These are phyloP conservation scores for Asteroscopus sphinx DNA, from an alignment of 2,888 invertebrate genomes.

Conservation along the genomic window DNA sequence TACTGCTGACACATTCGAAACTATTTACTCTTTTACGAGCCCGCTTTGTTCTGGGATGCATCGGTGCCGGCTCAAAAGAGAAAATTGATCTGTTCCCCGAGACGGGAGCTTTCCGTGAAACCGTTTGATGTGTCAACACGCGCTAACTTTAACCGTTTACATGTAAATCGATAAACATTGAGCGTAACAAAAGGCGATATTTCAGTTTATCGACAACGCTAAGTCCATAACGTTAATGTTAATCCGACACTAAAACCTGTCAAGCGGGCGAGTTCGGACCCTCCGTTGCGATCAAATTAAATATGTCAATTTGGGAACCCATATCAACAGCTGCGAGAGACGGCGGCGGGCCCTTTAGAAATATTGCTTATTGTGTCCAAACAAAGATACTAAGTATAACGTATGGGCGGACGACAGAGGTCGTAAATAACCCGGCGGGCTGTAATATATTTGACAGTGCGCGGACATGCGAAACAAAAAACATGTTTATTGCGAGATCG, in stretches of 20 bases:
- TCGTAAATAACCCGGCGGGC: conserved; percentile 89
- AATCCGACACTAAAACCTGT: conserved; percentile 89
- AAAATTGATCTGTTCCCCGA: conserved; percentile 80
- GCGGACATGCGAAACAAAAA: conserved; percentile 90
- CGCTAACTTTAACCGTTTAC: conserved; percentile 62
- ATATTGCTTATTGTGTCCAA: conserved; percentile 90
- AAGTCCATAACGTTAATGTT: conserved; percentile 80
- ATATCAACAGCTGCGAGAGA: conserved; percentile 89
- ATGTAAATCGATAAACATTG: conserved; percentile 69
- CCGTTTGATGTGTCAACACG: conserved; percentile 82
- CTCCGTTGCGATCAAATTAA: conserved; percentile 89
- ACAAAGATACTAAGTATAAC: conserved; percentile 90
- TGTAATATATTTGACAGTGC: conserved; percentile 90
- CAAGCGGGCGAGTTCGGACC: conserved; percentile 83
- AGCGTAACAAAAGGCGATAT: conserved; percentile 66
- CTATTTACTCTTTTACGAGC: conserved; percentile 85
- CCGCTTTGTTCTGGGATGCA: conserved; percentile 79
- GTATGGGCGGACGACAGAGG: conserved; percentile 89
- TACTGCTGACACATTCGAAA: conserved; percentile 84
- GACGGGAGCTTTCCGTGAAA: conserved; percentile 66
- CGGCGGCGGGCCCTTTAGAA: conserved; percentile 88
- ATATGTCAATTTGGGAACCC: conserved; percentile 90
- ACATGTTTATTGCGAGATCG: conserved; percentile 88
- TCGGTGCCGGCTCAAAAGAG: conserved; percentile 77
- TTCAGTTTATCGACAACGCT: conserved; percentile 80